Conservation (phyloP, 2,797 vertebrate genomes). For the Enteromius argenteus region DNA sequence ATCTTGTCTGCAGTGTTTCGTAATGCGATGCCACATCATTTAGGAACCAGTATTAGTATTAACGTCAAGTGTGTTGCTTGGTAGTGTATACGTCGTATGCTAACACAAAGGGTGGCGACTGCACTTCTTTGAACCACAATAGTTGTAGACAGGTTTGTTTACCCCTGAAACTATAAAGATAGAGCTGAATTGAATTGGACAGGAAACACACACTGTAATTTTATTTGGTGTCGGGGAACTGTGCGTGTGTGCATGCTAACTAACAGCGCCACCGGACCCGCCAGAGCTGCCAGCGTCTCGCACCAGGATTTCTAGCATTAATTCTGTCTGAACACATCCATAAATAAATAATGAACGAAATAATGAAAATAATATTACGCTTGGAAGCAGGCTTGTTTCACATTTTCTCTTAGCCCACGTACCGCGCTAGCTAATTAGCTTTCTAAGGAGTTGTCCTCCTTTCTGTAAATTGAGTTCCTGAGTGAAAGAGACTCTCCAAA, state of each 20-base stretch:
- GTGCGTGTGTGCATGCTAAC: constrained; percentile 76
- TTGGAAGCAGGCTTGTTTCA: constrained; percentile 81
- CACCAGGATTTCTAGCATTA: constrained; percentile 81
- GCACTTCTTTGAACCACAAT: constrained; percentile 16
- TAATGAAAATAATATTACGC: constrained; percentile 82
- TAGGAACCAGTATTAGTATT: background rate
- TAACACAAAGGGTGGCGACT: constrained; percentile 30
- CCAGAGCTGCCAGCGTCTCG: constrained; percentile 76
- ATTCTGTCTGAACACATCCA: constrained; percentile 83
- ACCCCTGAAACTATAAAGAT: constrained; percentile 52
- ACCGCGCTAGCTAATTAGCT: constrained; percentile 81
- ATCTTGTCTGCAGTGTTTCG: constrained; percentile 2
- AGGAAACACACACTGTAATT: constrained; percentile 69
- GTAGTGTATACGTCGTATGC: background rate
- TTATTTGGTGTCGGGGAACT: constrained; percentile 77
- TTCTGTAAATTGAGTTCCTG: constrained; percentile 73
- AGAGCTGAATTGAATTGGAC: constrained; percentile 50
- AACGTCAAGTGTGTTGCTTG: background rate
- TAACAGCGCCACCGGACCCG: constrained; percentile 77
- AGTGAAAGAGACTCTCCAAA: constrained; percentile 57
- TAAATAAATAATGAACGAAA: constrained; percentile 86
- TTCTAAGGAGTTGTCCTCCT: constrained; percentile 83
- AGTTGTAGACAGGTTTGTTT: constrained; percentile 38
- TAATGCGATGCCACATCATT: background rate
- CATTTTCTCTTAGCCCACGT: constrained; percentile 76